Evolutionary conservation across 2,113 vertebrate species (phyloP).

Genomic region (Brienomyrus brachyistius): DNA sequence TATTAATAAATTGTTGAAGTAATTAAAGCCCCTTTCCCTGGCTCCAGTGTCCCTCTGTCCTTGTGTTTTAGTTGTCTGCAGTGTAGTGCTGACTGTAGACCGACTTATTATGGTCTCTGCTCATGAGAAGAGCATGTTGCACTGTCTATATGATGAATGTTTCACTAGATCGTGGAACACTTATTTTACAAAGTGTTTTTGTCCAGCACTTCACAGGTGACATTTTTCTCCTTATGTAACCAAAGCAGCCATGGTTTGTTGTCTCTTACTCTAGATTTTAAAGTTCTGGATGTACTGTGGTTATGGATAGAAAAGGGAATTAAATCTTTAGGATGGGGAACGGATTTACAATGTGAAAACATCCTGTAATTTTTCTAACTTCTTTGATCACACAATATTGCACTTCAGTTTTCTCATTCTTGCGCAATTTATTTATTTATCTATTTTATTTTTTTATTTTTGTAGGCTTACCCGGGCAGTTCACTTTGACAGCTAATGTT

Average conservation of each 20-base stretch:
- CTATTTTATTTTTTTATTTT: too few species aligned
- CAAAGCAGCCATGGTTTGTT: background rate
- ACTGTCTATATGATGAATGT: background rate
- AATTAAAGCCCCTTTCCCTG: background rate
- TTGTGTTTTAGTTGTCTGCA: background rate
- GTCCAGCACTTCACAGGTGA: background rate
- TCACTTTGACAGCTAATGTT: background rate
- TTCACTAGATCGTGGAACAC: background rate
- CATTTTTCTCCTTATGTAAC: background rate
- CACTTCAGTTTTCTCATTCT: background rate
- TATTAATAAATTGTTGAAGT: background rate
- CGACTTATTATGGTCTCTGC: background rate
- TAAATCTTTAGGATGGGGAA: background rate
- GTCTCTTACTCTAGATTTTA: background rate
- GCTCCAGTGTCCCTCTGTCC: background rate
- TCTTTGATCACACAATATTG: background rate
- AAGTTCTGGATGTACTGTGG: background rate
- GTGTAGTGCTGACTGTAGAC: background rate
- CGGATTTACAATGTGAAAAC: background rate
- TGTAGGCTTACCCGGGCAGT: background rate
- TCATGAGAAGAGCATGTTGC: background rate
- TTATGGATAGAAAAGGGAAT: background rate
- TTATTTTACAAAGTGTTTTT: background rate
- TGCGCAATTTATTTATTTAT: background rate
- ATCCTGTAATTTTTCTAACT: background rate